Base-by-base conservation (phyloP, 2,888 invertebrate genomes). In the Agrilus mali region DNA sequence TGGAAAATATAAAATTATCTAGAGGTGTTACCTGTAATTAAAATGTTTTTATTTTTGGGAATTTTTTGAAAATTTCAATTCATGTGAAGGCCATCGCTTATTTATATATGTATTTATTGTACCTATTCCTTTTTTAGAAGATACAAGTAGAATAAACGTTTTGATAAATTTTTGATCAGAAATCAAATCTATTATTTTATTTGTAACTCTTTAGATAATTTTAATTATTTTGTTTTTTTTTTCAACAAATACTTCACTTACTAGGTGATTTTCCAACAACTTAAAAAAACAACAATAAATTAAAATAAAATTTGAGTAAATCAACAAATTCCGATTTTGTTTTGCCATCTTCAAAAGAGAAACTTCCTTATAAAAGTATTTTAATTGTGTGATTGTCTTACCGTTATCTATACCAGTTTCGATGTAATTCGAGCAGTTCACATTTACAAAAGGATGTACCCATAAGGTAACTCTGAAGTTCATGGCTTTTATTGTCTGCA, bases 391-490 rank as follows among this genome's bases (percentile, higher is more conserved):
- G 6, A 45, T n/a, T 33, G 40, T 55, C 66, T 61, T 71, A 82
- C 55, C 48, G 36, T 53, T 47, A 20, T 33, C 40, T 16, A 41
- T 43, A 12, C 51, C 60, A 6, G 73, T 68, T 0, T 70, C 60
- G 50, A 77, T 80, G 56, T 73, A 75, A 0, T 74, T 72, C 2
- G 73, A 68, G 55, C 87, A 87, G 42, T 76, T 77, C 49, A 73
- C 69, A 56, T 89, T 86, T 15, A 89, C 81, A 60, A 92, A 92
- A 0, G 90, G 90, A 73, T 89, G 88, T 38, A 82, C 76, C 88
- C 90, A 92, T 5, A 89, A 69, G 0, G 86, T 79, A 0, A 86
- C 81, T 20, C 84, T 74, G 60, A 85, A 86, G 1, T 82, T 82
- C 45, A 77, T 63, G 0, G 63, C 56, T 53, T 82, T 80, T 16